Conservation (phyloP, 1,140 invertebrate species). For the Chironomus striatipennis region DNA sequence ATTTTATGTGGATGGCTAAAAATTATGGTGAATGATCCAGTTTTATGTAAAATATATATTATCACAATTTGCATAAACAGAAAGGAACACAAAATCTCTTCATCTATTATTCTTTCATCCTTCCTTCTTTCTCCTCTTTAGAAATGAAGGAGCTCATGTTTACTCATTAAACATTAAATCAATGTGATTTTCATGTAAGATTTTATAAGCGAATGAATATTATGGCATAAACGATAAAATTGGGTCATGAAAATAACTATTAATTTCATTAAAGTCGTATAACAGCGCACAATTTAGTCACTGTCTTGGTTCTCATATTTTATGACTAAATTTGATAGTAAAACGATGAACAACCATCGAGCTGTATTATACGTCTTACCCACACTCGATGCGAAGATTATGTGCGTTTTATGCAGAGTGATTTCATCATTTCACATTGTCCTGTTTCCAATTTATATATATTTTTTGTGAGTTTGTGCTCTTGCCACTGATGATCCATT, state of each 20-base stretch:
- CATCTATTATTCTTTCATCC: too few relatives aligned
- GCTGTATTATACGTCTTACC: too few relatives aligned
- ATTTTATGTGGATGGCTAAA: too few relatives aligned
- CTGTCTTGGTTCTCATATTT: not conserved
- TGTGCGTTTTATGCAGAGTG: slow-evolving; percentile 6
- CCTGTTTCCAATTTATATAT: too few relatives aligned
- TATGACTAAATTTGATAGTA: slow-evolving; percentile 9
- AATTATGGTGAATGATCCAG: too few relatives aligned
- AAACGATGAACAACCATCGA: not conserved
- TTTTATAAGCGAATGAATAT: not conserved
- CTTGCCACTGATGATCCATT: not conserved
- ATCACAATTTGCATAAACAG: too few relatives aligned
- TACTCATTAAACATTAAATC: slow-evolving; percentile 4
- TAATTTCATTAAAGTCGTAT: not conserved
- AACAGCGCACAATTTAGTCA: not conserved
- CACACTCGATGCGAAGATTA: not conserved
- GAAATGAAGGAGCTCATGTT: not conserved
- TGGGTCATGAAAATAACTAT: slow-evolving; percentile 3
- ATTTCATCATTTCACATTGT: not conserved
- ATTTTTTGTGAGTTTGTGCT: too few relatives aligned
- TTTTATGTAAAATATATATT: too few relatives aligned
- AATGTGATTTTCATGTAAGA: not conserved
- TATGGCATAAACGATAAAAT: slow-evolving; percentile 9
- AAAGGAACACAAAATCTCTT: too few relatives aligned
- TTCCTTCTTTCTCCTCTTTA: not conserved